Percentiles rank a stretch among this genome's conserved stretches.
Evolutionary conservation across 1,140 invertebrate species (phyloP).

Genomic region (Coptotermes formosanus): DNA sequence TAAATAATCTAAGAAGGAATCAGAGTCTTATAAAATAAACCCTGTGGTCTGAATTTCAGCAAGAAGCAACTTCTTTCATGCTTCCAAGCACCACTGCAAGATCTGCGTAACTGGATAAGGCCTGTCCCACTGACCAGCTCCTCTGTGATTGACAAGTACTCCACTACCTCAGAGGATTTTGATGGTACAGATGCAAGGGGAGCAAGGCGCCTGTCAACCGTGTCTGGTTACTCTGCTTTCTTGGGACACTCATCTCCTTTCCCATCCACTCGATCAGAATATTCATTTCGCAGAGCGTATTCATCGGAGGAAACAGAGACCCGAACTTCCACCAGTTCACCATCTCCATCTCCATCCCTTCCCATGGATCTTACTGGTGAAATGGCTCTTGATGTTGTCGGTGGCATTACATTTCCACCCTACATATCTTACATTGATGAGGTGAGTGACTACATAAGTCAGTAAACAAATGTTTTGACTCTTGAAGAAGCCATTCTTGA

Average conservation of each 20-base stretch:
- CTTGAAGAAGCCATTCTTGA: too few species aligned
- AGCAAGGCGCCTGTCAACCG: slow-evolving; percentile 24
- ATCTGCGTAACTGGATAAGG: slow-evolving; percentile 56
- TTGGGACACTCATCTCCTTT: slow-evolving; percentile 32
- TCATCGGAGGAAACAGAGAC: slow-evolving; percentile 29
- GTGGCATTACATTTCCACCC: slow-evolving; percentile 3
- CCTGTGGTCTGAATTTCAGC: slow-evolving; percentile 40
- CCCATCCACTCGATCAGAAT: slow-evolving; percentile 35
- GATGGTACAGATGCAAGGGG: neutral
- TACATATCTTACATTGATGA: slow-evolving; percentile 42
- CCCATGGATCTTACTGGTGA: slow-evolving; percentile 14
- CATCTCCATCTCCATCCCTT: slow-evolving; percentile 34
- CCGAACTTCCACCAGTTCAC: slow-evolving; percentile 33
- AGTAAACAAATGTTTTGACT: neutral
- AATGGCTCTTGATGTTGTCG: slow-evolving; percentile 23
- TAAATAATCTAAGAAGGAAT: too few species aligned
- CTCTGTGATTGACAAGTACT: slow-evolving; percentile 30
- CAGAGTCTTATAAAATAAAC: too few species aligned
- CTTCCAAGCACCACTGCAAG: slow-evolving; percentile 57
- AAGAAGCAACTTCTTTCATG: slow-evolving; percentile 57
- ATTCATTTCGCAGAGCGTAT: slow-evolving; percentile 35
- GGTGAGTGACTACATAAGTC: neutral
- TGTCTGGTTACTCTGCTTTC: slow-evolving; percentile 27
- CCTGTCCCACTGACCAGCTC: slow-evolving; percentile 43
- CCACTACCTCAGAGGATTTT: neutral